Percentiles rank a stretch among this genome's conserved stretches.
phyloP scores from a whole-genome alignment of 2,797 vertebrate species.

The Gadopsis marmoratus region DNA sequence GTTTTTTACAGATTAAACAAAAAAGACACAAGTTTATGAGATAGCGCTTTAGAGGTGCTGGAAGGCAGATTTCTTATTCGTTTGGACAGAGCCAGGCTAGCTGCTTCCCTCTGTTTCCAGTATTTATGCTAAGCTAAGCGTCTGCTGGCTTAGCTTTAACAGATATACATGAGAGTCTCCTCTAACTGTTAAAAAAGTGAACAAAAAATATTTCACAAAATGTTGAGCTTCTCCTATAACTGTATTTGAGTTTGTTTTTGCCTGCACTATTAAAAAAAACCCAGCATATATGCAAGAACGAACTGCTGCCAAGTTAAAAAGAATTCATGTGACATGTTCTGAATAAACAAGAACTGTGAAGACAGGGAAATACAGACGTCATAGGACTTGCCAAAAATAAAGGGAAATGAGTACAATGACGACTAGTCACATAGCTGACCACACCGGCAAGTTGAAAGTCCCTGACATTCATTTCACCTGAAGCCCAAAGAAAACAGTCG shows the following conservation, averaged over 20 bases:
- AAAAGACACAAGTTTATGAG: no score
- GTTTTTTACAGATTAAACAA: neutral
- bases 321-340: slow-evolving; percentile 8
- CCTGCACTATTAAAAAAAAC: neutral
- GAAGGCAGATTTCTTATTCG: neutral
- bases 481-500: slow-evolving; percentile 4
- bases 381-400: neutral
- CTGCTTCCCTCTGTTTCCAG: neutral
- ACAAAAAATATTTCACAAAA: no score
- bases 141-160: neutral
- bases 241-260: neutral
- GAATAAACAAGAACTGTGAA: slow-evolving; percentile 12
- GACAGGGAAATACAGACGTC: slow-evolving; percentile 24
- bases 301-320: no score
- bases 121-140: neutral
- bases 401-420: slow-evolving; percentile 24
- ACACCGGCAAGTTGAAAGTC: slow-evolving; percentile 33
- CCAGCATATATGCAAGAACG: neutral
- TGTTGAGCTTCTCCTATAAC: no score
- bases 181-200: neutral
- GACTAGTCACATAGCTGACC: slow-evolving; percentile 29
- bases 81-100: neutral
- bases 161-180: neutral
- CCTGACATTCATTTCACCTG: neutral
- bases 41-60: no score